Percentiles rank a stretch among this genome's conserved stretches.
phyloP scores from a whole-genome alignment of 2,113 vertebrate species.

The Pipa parva region DNA sequence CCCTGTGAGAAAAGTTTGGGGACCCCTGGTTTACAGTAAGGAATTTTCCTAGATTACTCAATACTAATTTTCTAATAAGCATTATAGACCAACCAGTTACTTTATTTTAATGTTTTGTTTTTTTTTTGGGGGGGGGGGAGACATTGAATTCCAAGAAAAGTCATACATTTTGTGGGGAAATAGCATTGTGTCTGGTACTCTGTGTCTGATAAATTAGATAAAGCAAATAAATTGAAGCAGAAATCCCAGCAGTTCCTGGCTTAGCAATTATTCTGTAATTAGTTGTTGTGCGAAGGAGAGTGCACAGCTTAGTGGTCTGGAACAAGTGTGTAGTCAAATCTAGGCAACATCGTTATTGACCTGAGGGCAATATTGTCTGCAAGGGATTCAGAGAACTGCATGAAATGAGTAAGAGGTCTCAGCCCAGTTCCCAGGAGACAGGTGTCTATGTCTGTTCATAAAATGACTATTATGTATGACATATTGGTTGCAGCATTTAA shows the following conservation, averaged over 20 bases:
- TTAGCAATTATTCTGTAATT: conserved; percentile 30
- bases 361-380: conserved; percentile 18
- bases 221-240: neutral
- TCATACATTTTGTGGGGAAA: too few relatives aligned
- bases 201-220: neutral
- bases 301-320: conserved; percentile 24
- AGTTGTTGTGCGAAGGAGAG: conserved; percentile 36
- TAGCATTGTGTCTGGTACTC: too few relatives aligned
- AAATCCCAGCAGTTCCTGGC: neutral
- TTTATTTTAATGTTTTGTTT: too few relatives aligned
- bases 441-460: conserved; percentile 5
- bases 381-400: neutral
- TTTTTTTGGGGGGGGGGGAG: too few relatives aligned
- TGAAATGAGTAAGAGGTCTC: neutral
- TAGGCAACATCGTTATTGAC: conserved; percentile 21
- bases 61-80: too few relatives aligned
- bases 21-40: too few relatives aligned
- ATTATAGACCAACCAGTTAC: too few relatives aligned
- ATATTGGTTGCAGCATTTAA: conserved; percentile 13
- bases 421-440: conserved; percentile 3
- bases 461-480: conserved; percentile 30
- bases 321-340: conserved; percentile 27
- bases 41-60: too few relatives aligned
- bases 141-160: too few relatives aligned
- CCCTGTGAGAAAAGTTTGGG: too few relatives aligned